Evolutionary conservation across 1,140 invertebrate genomes (phyloP).

Genomic region (Drosophila bocki): DNA sequence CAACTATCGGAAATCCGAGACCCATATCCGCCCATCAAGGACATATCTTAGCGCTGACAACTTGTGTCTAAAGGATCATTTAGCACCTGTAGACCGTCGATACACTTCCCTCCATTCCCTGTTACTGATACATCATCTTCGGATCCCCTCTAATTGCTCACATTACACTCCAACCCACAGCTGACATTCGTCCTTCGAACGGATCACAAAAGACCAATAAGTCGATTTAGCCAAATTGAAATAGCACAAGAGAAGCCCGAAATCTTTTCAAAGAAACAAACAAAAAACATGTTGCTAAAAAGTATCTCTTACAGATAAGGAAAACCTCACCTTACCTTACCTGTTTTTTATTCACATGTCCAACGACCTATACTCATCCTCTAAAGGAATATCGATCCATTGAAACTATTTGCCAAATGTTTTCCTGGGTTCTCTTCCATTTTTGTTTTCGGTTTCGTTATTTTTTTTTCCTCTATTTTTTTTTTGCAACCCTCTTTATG

Average conservation of each 20-base stretch:
- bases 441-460: conserved; percentile 27
- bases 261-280: conserved; percentile 54
- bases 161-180: conserved; percentile 60
- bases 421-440: conserved; percentile 25
- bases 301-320: conserved; percentile 67
- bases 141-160: conserved; percentile 63
- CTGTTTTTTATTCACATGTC: conserved; percentile 77
- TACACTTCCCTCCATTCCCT: conserved; percentile 14
- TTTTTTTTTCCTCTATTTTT: conserved; percentile 11
- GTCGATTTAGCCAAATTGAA: conserved; percentile 53
- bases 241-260: conserved; percentile 3
- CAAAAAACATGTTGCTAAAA: conserved; percentile 70
- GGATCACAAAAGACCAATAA: conserved; percentile 72
- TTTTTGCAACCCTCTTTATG: conserved; percentile 66
- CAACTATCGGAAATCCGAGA: conserved; percentile 47
- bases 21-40: conserved; percentile 66
- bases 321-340: conserved; percentile 65
- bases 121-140: conserved; percentile 60
- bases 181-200: conserved; percentile 71
- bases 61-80: conserved; percentile 48
- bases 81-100: conserved; percentile 62
- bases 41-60: conserved; percentile 52
- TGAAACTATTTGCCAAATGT: conserved; percentile 56
- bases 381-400: conserved; percentile 55
- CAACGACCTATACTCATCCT: conserved; percentile 1